phyloP scores from a whole-genome alignment of 2,797 vertebrate genomes.

The Parauchenoglanis punctatus region DNA sequence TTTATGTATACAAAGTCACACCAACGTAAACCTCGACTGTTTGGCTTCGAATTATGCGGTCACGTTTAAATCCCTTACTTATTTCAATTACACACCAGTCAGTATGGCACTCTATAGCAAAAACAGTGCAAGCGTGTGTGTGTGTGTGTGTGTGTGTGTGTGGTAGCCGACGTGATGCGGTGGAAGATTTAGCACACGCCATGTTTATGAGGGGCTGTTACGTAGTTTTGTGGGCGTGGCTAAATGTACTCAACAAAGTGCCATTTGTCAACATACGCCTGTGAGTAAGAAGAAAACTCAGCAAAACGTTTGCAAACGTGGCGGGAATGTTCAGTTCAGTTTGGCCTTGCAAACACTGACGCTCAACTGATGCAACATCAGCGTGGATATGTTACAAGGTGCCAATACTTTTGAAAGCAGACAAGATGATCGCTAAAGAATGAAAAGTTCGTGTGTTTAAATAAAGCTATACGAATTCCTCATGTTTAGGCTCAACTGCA shows the following conservation, averaged over 20 bases:
- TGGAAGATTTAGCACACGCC: not conserved
- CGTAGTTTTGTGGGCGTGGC: not conserved
- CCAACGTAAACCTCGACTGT: too few species aligned
- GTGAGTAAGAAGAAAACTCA: not conserved
- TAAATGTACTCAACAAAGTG: not conserved
- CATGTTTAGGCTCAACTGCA: not conserved
- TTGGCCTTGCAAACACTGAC: not conserved
- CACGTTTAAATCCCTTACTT: not conserved
- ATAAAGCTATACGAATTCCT: not conserved
- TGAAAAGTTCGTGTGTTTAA: not conserved
- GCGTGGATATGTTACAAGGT: not conserved
- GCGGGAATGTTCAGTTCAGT: not conserved
- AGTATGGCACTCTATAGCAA: not conserved
- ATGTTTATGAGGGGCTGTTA: not conserved
- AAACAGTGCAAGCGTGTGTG: too few species aligned
- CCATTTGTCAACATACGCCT: not conserved
- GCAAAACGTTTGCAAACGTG: not conserved
- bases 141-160: not conserved
- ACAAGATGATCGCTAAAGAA: not conserved
- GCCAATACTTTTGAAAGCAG: not conserved
- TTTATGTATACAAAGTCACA: not conserved
- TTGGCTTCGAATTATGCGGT: not conserved
- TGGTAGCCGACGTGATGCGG: not conserved
- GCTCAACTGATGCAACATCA: too few species aligned
- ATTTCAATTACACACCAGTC: not conserved